These are phyloP conservation scores for Lasiurus borealis DNA, from an alignment of 2,113 vertebrate genomes.

Conservation along the genomic window DNA sequence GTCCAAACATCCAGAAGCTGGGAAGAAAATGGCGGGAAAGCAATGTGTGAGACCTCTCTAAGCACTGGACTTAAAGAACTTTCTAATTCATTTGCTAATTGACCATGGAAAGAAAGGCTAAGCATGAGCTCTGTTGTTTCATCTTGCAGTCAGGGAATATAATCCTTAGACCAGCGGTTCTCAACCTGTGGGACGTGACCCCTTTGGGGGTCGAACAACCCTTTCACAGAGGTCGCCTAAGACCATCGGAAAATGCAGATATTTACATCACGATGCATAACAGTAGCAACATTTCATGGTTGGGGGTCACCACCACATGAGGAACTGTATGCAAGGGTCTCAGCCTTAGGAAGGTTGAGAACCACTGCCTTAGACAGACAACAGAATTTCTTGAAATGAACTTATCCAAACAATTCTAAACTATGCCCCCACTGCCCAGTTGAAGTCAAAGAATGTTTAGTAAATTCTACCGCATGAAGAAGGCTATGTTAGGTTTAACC, in stretches of 20 bases:
- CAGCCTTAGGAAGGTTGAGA: too few relatives aligned
- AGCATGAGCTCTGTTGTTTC: neutral
- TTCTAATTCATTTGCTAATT: neutral
- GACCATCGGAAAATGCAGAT: too few relatives aligned
- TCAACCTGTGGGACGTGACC: too few relatives aligned
- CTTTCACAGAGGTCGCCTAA: too few relatives aligned
- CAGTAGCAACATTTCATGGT: too few relatives aligned
- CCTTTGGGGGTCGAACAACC: too few relatives aligned
- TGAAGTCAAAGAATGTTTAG: neutral
- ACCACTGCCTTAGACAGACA: neutral
- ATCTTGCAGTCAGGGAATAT: neutral
- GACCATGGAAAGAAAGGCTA: neutral
- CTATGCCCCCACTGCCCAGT: neutral
- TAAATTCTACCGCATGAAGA: neutral
- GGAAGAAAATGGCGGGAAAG: slow-evolving; percentile 2
- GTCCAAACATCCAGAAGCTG: slow-evolving; percentile 12
- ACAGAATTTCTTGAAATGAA: neutral
- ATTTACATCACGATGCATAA: too few relatives aligned
- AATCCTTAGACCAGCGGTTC: neutral
- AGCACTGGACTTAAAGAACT: neutral
- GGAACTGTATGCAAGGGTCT: too few relatives aligned
- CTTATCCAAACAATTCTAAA: neutral
- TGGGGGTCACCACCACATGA: too few relatives aligned
- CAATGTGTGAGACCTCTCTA: neutral
- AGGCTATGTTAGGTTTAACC: neutral